phyloP scores from a whole-genome alignment of 2,113 vertebrate genomes.

The Piaya cayana region DNA sequence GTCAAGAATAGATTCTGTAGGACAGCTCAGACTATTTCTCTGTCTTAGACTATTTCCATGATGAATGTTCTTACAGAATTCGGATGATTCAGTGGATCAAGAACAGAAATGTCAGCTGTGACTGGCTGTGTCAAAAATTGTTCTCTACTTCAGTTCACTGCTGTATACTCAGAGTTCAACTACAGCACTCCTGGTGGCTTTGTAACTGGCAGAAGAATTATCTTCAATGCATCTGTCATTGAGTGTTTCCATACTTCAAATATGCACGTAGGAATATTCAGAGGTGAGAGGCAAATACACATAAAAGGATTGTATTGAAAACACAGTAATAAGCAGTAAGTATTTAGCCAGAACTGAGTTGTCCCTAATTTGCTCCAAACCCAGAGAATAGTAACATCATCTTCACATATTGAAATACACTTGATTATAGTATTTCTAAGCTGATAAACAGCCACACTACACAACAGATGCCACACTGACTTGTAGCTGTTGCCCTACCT shows the following conservation, averaged over 20 bases:
- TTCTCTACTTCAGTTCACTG: slow-evolving; percentile 19
- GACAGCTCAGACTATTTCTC: slow-evolving; percentile 38
- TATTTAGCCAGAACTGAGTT: not conserved
- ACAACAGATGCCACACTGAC: slow-evolving; percentile 21
- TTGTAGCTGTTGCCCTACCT: not conserved
- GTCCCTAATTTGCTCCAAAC: slow-evolving; percentile 29
- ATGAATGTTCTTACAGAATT: slow-evolving; percentile 58
- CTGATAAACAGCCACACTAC: not conserved
- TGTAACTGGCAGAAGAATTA: slow-evolving; percentile 27
- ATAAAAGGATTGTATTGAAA: slow-evolving; percentile 7
- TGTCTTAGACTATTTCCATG: slow-evolving; percentile 50
- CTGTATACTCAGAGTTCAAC: not conserved
- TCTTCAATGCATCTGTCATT: not conserved
- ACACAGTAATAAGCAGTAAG: not conserved
- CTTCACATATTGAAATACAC: not conserved
- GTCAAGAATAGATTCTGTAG: slow-evolving; percentile 45
- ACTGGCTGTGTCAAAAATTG: slow-evolving; percentile 24
- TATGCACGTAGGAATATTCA: not conserved
- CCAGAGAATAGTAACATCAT: not conserved
- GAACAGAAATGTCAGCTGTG: slow-evolving; percentile 48
- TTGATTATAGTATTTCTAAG: not conserved
- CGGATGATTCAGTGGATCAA: slow-evolving; percentile 46
- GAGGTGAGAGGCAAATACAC: not conserved
- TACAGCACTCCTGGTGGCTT: not conserved
- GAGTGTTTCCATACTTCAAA: slow-evolving; percentile 10